These are phyloP conservation scores for Pseudococcus jackbeardsleyi DNA, from an alignment of 2,888 invertebrate species.

Conservation along the genomic window DNA sequence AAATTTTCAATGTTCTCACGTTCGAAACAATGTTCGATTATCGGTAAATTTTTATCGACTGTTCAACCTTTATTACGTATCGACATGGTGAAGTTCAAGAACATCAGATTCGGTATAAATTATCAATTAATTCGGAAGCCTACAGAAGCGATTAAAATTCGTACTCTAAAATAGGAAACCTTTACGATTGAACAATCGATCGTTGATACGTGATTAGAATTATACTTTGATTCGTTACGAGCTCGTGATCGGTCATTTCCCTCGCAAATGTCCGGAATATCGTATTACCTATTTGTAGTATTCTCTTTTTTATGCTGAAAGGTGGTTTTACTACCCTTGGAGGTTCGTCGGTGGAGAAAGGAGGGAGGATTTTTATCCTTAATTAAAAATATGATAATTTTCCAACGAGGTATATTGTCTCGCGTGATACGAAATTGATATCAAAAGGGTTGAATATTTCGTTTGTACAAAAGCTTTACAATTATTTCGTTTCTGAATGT, in stretches of 20 bases:
- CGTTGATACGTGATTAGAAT: not conserved
- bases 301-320: not conserved
- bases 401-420: not conserved
- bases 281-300: no score
- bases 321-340: not conserved
- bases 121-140: constrained; percentile 29
- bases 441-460: not conserved
- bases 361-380: not conserved
- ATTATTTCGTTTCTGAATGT: not conserved
- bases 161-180: not conserved
- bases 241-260: not conserved
- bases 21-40: constrained; percentile 26
- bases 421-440: not conserved
- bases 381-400: constrained; percentile 6
- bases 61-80: constrained; percentile 44
- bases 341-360: not conserved
- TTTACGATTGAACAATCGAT: not conserved
- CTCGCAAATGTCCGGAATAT: not conserved
- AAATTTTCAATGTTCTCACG: not conserved
- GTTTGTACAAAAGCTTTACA: not conserved
- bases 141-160: constrained; percentile 6
- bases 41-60: constrained; percentile 1
- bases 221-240: not conserved
- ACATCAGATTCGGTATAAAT: constrained; percentile 21
- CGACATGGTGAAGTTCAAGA: constrained; percentile 39